Percentiles rank a stretch among this genome's conserved stretches.
Conservation (phyloP, 2,113 vertebrate genomes). For the Hassar affinis region DNA sequence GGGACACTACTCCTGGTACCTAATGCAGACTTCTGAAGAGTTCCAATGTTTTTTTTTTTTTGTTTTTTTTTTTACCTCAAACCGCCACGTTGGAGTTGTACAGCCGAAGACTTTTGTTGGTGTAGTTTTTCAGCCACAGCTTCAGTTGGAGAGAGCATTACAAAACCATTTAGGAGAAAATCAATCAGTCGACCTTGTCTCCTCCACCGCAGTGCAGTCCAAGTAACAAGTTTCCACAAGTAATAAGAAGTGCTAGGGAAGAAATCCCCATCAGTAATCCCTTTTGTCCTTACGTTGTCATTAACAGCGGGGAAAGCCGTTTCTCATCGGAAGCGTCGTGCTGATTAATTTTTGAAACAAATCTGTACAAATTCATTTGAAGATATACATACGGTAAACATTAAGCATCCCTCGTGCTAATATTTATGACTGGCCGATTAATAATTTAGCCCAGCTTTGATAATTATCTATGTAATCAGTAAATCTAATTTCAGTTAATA, state of each 20-base stretch:
- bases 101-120: conserved; percentile 21
- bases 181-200: conserved; percentile 45
- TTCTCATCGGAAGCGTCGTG: too few relatives aligned
- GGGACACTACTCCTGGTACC: not conserved
- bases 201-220: conserved; percentile 35
- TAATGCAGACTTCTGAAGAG: not conserved
- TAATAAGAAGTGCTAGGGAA: conserved; percentile 20
- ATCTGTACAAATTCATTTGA: not conserved
- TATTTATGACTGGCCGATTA: too few relatives aligned
- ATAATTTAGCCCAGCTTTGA: not conserved
- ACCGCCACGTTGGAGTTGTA: not conserved
- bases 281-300: conserved; percentile 8
- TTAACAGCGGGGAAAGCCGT: not conserved
- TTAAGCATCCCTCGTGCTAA: not conserved
- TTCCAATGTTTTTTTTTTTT: not conserved
- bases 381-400: not conserved
- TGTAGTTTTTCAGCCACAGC: conserved; percentile 39
- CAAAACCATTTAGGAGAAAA: conserved; percentile 45
- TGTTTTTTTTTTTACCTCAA: not conserved
- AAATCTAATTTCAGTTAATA: not conserved
- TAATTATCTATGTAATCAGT: not conserved
- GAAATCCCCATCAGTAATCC: conserved; percentile 10
- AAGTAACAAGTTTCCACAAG: conserved; percentile 31
- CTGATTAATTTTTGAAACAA: not conserved
- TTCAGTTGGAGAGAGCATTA: conserved; percentile 25